phyloP scores from a whole-genome alignment of 2,888 invertebrate genomes.

The Scaptomyza parva region DNA sequence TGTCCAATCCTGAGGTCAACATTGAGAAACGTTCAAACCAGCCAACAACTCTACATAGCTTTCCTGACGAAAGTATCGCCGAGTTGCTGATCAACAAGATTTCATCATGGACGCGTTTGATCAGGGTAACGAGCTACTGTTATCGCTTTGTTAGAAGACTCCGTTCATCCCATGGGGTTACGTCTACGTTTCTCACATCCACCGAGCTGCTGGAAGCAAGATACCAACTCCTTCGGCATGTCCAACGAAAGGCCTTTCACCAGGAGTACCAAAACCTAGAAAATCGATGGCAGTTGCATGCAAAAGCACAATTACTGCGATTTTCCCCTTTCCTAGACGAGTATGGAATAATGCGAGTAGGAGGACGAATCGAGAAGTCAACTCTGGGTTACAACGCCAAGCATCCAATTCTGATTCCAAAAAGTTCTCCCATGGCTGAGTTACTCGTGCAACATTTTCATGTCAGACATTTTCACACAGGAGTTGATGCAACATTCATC shows the following conservation, averaged over 20 bases:
- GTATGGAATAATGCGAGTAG: background rate
- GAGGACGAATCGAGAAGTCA: background rate
- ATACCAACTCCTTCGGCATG: background rate
- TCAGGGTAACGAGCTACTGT: background rate
- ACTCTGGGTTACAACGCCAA: background rate
- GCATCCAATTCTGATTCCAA: background rate
- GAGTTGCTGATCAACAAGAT: background rate
- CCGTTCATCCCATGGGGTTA: background rate
- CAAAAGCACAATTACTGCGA: background rate
- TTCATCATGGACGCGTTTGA: background rate
- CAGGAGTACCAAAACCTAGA: background rate
- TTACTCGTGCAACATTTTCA: background rate
- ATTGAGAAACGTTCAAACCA: background rate
- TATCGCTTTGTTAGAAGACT: background rate
- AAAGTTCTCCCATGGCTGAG: background rate
- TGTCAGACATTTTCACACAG: background rate
- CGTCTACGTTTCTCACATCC: background rate
- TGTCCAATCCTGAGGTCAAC: background rate
- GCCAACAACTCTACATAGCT: background rate
- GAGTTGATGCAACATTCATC: background rate
- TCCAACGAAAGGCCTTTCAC: background rate
- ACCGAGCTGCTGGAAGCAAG: background rate
- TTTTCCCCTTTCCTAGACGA: background rate
- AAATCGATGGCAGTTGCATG: background rate
- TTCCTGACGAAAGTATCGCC: background rate